Conservation (phyloP, 1,140 invertebrate genomes). For the Pseudomyrmex sp. region DNA sequence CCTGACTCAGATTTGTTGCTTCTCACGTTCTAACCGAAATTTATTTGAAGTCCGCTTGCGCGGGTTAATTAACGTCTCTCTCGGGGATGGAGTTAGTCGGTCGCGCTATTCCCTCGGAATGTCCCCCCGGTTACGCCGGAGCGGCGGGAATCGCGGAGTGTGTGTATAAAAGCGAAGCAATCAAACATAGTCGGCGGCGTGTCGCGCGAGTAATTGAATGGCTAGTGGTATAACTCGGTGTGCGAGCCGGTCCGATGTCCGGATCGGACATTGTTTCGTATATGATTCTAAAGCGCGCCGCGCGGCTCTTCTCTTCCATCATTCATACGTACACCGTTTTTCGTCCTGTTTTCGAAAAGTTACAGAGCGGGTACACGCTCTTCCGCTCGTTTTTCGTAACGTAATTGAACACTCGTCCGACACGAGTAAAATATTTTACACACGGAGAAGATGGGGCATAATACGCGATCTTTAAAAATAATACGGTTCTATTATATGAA, state of each 20-base stretch:
- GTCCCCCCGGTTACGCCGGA: neutral
- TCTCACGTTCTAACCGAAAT: conserved; percentile 85
- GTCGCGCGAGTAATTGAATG: conserved; percentile 32
- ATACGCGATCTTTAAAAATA: too few species aligned
- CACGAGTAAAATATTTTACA: too few species aligned
- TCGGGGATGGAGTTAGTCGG: conserved; percentile 49
- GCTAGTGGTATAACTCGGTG: conserved; percentile 36
- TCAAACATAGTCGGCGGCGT: conserved; percentile 48
- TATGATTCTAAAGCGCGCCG: neutral
- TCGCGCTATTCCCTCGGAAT: neutral
- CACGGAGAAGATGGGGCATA: too few species aligned
- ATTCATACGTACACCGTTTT: neutral
- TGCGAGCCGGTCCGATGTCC: conserved; percentile 40
- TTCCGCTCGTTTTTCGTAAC: too few species aligned
- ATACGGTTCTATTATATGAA: too few species aligned
- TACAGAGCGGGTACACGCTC: too few species aligned
- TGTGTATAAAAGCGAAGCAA: conserved; percentile 46
- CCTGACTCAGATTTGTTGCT: conserved; percentile 85
- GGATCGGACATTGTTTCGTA: conserved; percentile 50
- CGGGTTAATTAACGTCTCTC: conserved; percentile 83
- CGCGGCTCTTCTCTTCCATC: conserved; percentile 39
- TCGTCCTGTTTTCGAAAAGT: conserved; percentile 16
- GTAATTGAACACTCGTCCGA: too few species aligned
- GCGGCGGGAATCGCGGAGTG: conserved; percentile 17
- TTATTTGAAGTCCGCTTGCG: conserved; percentile 83